Evolutionary conservation across 1,140 invertebrate species (phyloP), one percentile per base, ranked within the genome.

Genomic region (Magallana gigas): DNA sequence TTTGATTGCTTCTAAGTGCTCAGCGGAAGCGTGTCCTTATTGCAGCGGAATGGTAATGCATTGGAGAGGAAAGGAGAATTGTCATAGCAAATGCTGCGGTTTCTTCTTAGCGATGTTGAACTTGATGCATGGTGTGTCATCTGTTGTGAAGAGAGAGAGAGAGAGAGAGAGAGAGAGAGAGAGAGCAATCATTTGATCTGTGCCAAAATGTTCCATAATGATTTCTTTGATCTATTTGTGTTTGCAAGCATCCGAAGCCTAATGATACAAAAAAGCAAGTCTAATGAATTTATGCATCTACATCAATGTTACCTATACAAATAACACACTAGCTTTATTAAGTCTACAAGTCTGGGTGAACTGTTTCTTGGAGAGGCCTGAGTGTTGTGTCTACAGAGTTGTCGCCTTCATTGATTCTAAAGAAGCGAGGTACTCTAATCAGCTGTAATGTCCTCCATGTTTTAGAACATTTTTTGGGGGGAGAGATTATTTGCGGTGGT

Each of bases 1-100:
- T 76, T 76, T 76, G 68, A 76, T 76, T 76, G 68, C 23, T 29
- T 76, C 68, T 76, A 76, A 76, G 68, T 76, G 68, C 23, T 29
- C 23, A 6, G 14, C 68, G 23, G 68, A 76, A 76, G 36, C 29
- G 68, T 76, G 23, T 29, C 23, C 68, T 76, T 36, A 36, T 29
- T 5, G 23, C 23, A 11, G 23, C 36, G 12, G 68, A 76, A 76
- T 29, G 68, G 23, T 76, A 76, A 76, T 76, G 68, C 68, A 76
- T 76, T 12, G 23, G 18, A 29, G 68, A 29, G 68, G 36, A 76
- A 76, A 29, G 23, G 68, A 5, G 18, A 36, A 76, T 76, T 76
- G 68, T 76, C 68, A 76, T 76, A 11, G 8, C 68, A 76, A 23
- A 29, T 12, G 18, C 68, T 76, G 18, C 9, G 9, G 68, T 76